Evolutionary conservation across 2,113 vertebrate species (phyloP).

Genomic region (Proterorhinus semilunaris): DNA sequence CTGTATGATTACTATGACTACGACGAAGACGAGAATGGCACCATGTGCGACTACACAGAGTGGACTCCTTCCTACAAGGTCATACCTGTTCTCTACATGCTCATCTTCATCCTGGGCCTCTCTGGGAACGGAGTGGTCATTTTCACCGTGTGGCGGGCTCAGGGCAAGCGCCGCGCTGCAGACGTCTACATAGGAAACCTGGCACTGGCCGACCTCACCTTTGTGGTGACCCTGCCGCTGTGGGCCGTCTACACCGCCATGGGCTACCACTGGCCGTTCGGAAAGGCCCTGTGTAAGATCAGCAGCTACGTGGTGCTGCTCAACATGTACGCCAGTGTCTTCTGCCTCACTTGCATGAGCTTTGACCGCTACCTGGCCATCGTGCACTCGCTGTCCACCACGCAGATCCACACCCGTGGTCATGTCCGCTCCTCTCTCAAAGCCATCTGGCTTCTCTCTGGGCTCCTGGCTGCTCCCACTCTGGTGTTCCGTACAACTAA

Average conservation of each 20-base stretch:
- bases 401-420: constrained; percentile 72
- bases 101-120: constrained; percentile 85
- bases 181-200: constrained; percentile 86
- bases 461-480: constrained; percentile 77
- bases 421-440: constrained; percentile 65
- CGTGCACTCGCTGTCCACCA: constrained; percentile 80
- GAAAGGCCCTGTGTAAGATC: constrained; percentile 81
- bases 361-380: constrained; percentile 86
- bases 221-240: constrained; percentile 83
- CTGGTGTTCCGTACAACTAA: constrained; percentile 77
- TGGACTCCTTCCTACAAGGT: constrained; percentile 80
- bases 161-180: constrained; percentile 74
- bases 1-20: constrained; percentile 63
- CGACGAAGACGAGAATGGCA: constrained; percentile 52
- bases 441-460: constrained; percentile 78
- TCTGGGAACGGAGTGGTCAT: constrained; percentile 85
- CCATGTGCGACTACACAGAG: constrained; percentile 77
- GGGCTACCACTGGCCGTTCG: constrained; percentile 87
- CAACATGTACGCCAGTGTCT: constrained; percentile 87
- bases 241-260: constrained; percentile 86
- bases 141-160: constrained; percentile 82
- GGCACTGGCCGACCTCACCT: constrained; percentile 85
- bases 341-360: constrained; percentile 86
- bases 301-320: constrained; percentile 85
- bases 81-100: constrained; percentile 85